Evolutionary conservation across 2,888 invertebrate species (phyloP).

Genomic region (Alcis repandata): DNA sequence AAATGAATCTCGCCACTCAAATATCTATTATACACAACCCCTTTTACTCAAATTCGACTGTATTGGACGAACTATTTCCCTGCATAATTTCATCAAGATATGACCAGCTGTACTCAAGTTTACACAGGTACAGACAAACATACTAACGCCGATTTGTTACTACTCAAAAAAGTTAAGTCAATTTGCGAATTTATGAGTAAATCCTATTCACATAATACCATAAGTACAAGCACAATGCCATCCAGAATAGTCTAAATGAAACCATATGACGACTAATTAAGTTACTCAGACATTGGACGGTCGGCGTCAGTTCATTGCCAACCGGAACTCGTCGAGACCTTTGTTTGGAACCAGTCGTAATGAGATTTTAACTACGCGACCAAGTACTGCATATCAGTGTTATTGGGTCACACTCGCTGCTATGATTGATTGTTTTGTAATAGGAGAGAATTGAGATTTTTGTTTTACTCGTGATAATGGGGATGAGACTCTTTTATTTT

Average conservation of each 20-base stretch:
- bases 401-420: slow-evolving; percentile 45
- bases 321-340: slow-evolving; percentile 38
- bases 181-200: too few relatives aligned
- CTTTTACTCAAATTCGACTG: too few relatives aligned
- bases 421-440: slow-evolving; percentile 40
- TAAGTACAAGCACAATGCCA: slow-evolving; percentile 6
- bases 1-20: too few relatives aligned
- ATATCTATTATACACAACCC: too few relatives aligned
- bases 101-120: too few relatives aligned
- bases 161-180: too few relatives aligned
- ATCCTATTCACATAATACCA: too few relatives aligned
- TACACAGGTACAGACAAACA: too few relatives aligned
- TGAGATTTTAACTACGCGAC: slow-evolving; percentile 51
- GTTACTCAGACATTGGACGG: slow-evolving; percentile 8
- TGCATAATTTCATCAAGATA: too few relatives aligned
- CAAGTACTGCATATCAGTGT: slow-evolving; percentile 35
- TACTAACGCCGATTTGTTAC: too few relatives aligned
- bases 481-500: too few relatives aligned
- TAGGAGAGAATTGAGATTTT: slow-evolving; percentile 8
- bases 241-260: slow-evolving; percentile 14
- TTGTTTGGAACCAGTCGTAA: slow-evolving; percentile 43
- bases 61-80: too few relatives aligned
- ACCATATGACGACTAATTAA: slow-evolving; percentile 23
- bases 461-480: background rate
- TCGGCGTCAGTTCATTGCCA: slow-evolving; percentile 33